Conservation (phyloP, 64 coral and sea anemone genomes). For the Anthopleura sola region DNA sequence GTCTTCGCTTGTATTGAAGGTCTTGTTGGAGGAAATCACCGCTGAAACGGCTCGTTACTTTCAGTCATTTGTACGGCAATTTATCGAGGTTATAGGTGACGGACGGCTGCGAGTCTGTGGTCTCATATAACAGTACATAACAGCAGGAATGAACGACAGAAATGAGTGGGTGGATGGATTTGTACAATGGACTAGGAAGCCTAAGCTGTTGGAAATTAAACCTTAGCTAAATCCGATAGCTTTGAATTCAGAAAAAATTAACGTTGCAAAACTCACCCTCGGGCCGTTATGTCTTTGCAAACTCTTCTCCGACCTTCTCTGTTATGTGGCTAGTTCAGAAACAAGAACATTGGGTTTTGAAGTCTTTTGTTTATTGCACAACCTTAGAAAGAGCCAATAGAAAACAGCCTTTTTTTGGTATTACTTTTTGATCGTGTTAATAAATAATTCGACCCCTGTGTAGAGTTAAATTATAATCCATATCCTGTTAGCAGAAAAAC, state of each 20-base stretch:
- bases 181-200: neutral
- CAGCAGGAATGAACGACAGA: neutral
- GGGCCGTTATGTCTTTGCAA: neutral
- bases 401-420: neutral
- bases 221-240: neutral
- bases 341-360: neutral
- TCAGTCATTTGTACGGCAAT: neutral
- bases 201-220: neutral
- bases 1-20: neutral
- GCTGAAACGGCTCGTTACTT: neutral
- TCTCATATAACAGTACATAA: neutral
- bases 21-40: neutral
- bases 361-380: neutral
- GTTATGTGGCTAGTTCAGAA: neutral
- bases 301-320: neutral
- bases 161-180: neutral
- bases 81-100: slow-evolving; percentile 1
- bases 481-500: neutral
- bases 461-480: neutral
- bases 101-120: neutral
- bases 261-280: neutral
- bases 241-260: neutral
- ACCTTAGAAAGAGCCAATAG: neutral
- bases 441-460: neutral
- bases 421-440: neutral